Percentiles rank a stretch among this genome's conserved stretches.
Conservation (phyloP, 2,113 vertebrate genomes). For the Callipepla californica region DNA sequence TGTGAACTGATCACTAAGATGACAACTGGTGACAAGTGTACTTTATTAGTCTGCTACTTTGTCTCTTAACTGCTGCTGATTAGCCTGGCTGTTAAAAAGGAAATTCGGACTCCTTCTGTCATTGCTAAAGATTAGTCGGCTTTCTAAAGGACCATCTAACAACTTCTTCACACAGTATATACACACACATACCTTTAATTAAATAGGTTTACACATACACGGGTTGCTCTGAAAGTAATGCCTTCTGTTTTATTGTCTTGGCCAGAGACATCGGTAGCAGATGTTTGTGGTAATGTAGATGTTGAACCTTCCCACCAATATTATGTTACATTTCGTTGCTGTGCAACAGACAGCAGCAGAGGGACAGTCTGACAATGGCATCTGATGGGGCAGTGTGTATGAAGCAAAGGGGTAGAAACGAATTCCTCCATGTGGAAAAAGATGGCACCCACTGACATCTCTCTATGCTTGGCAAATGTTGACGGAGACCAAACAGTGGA, state of each 20-base stretch:
- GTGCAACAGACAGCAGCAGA: neutral
- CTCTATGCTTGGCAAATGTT: neutral
- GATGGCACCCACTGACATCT: neutral
- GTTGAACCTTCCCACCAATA: neutral
- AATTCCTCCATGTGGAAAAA: neutral
- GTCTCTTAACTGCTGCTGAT: constrained; percentile 88
- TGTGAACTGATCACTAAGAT: constrained; percentile 91
- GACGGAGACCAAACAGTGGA: neutral
- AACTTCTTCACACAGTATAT: neutral
- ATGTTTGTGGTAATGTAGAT: too few species aligned
- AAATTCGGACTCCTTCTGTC: constrained; percentile 54
- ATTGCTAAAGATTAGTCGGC: constrained; percentile 65
- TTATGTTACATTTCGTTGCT: neutral
- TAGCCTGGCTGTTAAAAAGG: constrained; percentile 51
- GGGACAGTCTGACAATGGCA: neutral
- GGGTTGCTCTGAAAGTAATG: neutral
- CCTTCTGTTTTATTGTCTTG: neutral
- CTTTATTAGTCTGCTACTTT: constrained; percentile 87
- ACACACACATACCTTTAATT: neutral
- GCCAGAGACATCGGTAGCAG: neutral
- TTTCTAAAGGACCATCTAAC: constrained; percentile 19
- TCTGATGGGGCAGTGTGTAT: neutral
- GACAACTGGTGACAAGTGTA: constrained; percentile 88
- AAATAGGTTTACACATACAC: neutral
- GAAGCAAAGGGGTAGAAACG: neutral